Base-by-base conservation (phyloP, 2,113 vertebrate species). In the Australoheros scitulus region DNA sequence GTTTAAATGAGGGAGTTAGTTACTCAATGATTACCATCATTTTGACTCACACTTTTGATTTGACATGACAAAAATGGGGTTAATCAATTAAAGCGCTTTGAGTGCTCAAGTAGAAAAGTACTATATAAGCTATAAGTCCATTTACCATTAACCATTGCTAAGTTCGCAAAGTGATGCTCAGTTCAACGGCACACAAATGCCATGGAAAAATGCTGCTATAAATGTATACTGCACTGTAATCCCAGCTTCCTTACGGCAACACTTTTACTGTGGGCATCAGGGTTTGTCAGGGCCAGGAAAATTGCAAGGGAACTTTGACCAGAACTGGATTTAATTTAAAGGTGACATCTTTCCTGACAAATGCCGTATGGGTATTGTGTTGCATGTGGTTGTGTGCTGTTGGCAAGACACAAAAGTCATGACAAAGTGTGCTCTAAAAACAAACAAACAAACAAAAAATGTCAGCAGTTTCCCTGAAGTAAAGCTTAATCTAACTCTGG, bases 381-480 rank as follows among this genome's bases (percentile, higher is more conserved):
- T 78, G 47, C 65, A n/a, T 64, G 79, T 7, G 68, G 61, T 83
- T 60, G 11, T 18, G 20, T 47, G 22, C 7, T 59, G 32, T 8
- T 64, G 79, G 65, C 60, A 59, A 76, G 32, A 43, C 68, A 60
- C 61, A 80, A 36, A 70, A 70, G 43, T 50, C 41, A 47, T 43
- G 47, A 76, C 77, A 72, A 58, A 84, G 29, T 79, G 50, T n/a
- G 34, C 38, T 65, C 60, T 29, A 61, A 64, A 64, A 61, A 68
- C 18, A 60, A 77, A 57, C 34, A 34, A 34, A 34, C 34, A 6
- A 34, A 34, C 7, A 2, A 52, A 32, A 24, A 8, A 13, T 15
- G 43, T 77, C 64, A 79, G 70, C 76, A 87, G 57, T 86, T 90
- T 90, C 81, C 75, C 75, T 79, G 79, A 83, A 81, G 76, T 24